Base-by-base conservation (phyloP, 2,113 vertebrate genomes). In the Marmota monax region DNA sequence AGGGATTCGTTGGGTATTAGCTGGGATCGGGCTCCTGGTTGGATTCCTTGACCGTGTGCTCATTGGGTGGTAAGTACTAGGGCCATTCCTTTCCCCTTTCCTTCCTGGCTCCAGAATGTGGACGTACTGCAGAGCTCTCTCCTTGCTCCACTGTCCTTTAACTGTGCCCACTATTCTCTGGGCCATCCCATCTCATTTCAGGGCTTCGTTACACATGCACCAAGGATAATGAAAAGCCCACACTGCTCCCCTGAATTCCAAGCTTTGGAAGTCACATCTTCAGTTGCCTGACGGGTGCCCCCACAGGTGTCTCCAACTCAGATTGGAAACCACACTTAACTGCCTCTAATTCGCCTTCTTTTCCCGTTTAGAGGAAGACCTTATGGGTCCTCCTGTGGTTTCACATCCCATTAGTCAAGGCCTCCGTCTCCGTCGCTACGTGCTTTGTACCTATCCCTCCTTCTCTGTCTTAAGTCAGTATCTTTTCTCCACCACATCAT, bases 371-470 rank as follows among this genome's bases (percentile, higher is more conserved):
- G 22, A 61, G 37, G 76, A 14, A 48, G 67, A 69, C 58, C 34
- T 74, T 25, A 58, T 48, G 48, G 48, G 42, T 63, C 42, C 65
- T n/a, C 5, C 14, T 23, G n/a, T 4, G 3, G 22, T 34, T 76
- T 53, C 51, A 14, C 4, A 37, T 67, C 32, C 14, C 14, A 2
- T 48, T 11, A 22, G 20, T 77, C 84, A 61, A 48, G 34, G 42
- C 13, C n/a, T 70, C 17, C 2, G 0, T 51, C 27, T 5, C 42
- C 39, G 11, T 20, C 0, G 9, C 25, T 45, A 3, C 10, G 4
- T 29, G 58, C 58, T 51, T n/a, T 45, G 34, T n/a, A 5, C 69
- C 70, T 42, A 20, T 45, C 23, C 29, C 27, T n/a, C 69, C n/a
- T 48, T 80, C 37, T 16, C 61, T 39, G 48, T n/a, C 34, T 23